Evolutionary conservation across 1,140 invertebrate genomes (phyloP).

Genomic region (Zaprionus tsacasi): DNA sequence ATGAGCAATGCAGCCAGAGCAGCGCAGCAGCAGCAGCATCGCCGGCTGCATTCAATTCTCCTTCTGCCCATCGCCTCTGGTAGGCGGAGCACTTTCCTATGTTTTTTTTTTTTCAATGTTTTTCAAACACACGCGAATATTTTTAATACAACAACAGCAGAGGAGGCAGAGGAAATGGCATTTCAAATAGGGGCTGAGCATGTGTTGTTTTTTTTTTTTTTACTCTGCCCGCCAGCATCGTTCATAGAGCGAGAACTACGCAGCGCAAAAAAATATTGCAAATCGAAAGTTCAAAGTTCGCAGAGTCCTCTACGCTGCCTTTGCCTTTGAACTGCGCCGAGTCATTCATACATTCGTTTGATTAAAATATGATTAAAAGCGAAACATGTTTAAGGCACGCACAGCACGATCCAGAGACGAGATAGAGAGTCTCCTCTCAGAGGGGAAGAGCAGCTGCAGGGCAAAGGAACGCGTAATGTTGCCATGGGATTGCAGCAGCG

Average conservation of each 20-base stretch:
- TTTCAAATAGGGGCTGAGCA: slow-evolving; percentile 46
- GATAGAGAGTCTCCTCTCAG: too few species aligned
- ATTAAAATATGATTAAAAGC: slow-evolving; percentile 69
- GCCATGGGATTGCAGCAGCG: background rate
- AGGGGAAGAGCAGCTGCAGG: background rate
- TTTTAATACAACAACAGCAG: slow-evolving; percentile 71
- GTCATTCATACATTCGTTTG: slow-evolving; percentile 55
- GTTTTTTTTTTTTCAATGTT: slow-evolving; percentile 22
- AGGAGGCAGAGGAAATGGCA: slow-evolving; percentile 1
- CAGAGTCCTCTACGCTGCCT: background rate
- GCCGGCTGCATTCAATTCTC: slow-evolving; percentile 70
- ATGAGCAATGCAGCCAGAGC: slow-evolving; percentile 61
- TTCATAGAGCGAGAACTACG: slow-evolving; percentile 32
- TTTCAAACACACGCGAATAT: slow-evolving; percentile 84
- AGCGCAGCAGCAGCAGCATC: slow-evolving; percentile 38
- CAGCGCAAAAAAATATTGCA: slow-evolving; percentile 57
- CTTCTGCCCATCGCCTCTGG: slow-evolving; percentile 38
- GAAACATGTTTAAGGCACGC: slow-evolving; percentile 70
- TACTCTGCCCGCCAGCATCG: slow-evolving; percentile 5
- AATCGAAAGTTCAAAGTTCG: slow-evolving; percentile 76
- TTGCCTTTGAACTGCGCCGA: slow-evolving; percentile 52
- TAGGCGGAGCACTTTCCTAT: slow-evolving; percentile 75
- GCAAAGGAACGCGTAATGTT: background rate
- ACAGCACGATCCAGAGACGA: slow-evolving; percentile 42
- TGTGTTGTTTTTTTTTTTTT: slow-evolving; percentile 38